Conservation (phyloP, 2,113 vertebrate species). For the Nothoprocta pentlandii region DNA sequence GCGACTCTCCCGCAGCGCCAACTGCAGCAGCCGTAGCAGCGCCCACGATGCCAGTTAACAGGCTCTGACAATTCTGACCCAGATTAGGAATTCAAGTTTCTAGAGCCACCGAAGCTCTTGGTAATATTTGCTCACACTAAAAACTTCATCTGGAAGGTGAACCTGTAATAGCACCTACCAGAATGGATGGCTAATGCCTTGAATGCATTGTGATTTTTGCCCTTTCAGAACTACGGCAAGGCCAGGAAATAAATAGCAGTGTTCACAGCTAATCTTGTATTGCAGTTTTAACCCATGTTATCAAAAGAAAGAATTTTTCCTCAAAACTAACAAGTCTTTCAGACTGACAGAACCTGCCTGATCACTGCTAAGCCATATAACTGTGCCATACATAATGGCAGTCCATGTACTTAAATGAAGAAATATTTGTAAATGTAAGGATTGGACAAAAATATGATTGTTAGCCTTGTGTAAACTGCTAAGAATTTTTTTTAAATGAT, state of each 20-base stretch:
- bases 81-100: background rate
- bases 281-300: background rate
- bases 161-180: background rate
- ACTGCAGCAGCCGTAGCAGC: background rate
- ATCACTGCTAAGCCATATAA: fast-evolving
- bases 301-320: background rate
- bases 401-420: background rate
- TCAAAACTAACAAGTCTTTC: background rate
- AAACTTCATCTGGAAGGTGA: background rate
- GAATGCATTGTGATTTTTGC: background rate
- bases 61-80: background rate
- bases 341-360: background rate
- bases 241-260: background rate
- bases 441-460: background rate
- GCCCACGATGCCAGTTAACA: background rate
- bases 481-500: background rate
- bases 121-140: background rate
- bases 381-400: background rate
- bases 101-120: background rate
- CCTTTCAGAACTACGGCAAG: background rate
- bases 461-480: background rate
- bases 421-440: background rate
- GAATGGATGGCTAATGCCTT: fast-evolving
- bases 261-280: background rate
- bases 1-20: background rate